Base-by-base conservation (phyloP, 2,113 vertebrate genomes). In the Melanostigma gelatinosum region DNA sequence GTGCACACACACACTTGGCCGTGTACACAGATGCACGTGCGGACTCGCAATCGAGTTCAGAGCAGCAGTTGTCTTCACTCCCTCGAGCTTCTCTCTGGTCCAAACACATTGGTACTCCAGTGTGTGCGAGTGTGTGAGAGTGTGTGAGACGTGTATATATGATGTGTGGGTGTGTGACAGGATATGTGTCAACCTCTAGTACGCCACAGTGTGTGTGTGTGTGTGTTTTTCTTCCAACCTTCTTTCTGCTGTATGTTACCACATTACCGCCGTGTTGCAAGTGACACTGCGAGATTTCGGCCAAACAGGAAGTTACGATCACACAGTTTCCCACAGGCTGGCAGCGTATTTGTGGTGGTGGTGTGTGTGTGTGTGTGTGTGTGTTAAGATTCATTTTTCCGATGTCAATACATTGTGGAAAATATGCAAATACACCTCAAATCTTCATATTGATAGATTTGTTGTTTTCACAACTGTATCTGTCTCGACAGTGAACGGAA, bases 101-200 rank as follows among this genome's bases (percentile, higher is more conserved):
- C 54, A 22, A 65, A 83, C 44, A 65, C 54, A 44, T 46, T 74
- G 11, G 84, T 11, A 61, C 64, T 57, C 3, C 38, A 32, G 1
- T 32, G 32, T 24, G 2, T 72, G 13, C 50, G 61, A 36, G 32
- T 24, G 2, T 75, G 13, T 61, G 61, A 36, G 55, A 44, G 10
- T 6, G 13, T 61, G 70, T 66, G 68, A 50, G 58, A 66, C 65
- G 66, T 55, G 38, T 44, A 7, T 60, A 22, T 58, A 16, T 65
- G 64, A 24, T 66, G 68, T 75, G 88, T 80, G 64, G 63, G 87
- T 69, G 83, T 65, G 38, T 22, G 74, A 77, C 87, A 89, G 83
- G 87, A 89, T 80, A 57, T 80, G 79, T 88, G 82, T 82, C 80
- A 86, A 77, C 72, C 65, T 70, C 68, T 22, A 69, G n/a, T 18